These are phyloP conservation scores for Lasioglossum malachurum DNA, from an alignment of 2,888 invertebrate genomes.

Conservation along the genomic window DNA sequence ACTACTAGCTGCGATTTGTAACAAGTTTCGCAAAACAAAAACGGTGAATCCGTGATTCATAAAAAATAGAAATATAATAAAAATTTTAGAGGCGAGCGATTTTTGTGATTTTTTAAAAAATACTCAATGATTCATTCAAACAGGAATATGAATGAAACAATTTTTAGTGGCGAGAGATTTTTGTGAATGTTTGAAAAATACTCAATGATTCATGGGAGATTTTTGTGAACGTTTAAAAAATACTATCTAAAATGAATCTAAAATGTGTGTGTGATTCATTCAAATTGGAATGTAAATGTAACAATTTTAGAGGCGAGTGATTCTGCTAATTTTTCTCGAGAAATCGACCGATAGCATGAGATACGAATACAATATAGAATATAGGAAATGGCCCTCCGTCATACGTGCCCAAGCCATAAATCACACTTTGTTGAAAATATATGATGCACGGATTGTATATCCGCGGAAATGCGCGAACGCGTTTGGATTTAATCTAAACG, in stretches of 20 bases:
- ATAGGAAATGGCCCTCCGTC: not conserved
- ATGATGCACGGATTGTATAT: not conserved
- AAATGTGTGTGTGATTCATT: too few species aligned
- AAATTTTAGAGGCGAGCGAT: not conserved
- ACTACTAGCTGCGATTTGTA: not conserved
- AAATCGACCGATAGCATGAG: not conserved
- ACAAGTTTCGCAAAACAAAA: not conserved
- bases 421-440: conserved; percentile 13
- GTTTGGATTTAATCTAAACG: conserved; percentile 16
- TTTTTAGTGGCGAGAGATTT: not conserved
- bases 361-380: conserved; percentile 8
- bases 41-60: not conserved
- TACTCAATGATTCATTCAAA: not conserved
- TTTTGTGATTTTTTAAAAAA: not conserved
- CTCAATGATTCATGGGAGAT: not conserved
- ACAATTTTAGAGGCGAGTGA: not conserved
- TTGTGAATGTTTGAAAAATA: too few species aligned
- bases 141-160: not conserved
- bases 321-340: not conserved
- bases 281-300: not conserved
- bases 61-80: not conserved
- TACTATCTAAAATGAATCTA: too few species aligned
- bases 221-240: not conserved
- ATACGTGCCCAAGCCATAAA: not conserved
- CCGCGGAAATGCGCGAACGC: not conserved